Evolutionary conservation across 2,113 vertebrate genomes (phyloP).

Genomic region (Pycnonotus jocosus): DNA sequence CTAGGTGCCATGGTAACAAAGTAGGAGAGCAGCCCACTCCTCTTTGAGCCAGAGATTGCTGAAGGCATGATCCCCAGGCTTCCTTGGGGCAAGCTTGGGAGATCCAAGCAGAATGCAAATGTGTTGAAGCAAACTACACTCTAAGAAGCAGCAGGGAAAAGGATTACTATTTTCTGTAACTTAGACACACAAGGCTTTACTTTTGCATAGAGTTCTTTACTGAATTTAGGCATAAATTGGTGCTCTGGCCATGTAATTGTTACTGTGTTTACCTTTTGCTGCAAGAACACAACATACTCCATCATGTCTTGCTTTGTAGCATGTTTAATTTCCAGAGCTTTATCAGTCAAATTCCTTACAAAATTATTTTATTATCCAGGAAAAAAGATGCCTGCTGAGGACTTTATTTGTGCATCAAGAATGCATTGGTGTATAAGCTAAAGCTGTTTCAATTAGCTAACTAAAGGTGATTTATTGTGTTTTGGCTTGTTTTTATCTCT

Average conservation of each 20-base stretch:
- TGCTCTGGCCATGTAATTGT: background rate
- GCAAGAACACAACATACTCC: background rate
- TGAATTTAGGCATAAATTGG: background rate
- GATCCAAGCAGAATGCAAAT: constrained; percentile 7
- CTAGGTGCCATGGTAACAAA: background rate
- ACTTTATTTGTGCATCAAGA: background rate
- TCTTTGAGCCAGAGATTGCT: rapidly evolving
- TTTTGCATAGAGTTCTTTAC: background rate
- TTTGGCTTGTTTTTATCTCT: background rate
- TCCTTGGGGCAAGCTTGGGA: background rate
- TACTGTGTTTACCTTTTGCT: background rate
- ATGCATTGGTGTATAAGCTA: background rate
- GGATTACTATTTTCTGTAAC: background rate
- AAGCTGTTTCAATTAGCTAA: background rate
- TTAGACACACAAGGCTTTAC: background rate
- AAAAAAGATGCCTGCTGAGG: background rate
- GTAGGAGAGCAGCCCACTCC: background rate
- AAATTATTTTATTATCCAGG: background rate
- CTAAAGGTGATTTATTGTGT: background rate
- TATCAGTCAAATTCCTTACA: background rate
- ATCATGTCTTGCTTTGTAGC: background rate
- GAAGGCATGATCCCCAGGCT: background rate
- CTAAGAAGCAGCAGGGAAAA: background rate
- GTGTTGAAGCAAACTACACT: background rate
- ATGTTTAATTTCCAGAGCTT: background rate